phyloP scores from a whole-genome alignment of 1,140 invertebrate genomes.

The Battus philenor region DNA sequence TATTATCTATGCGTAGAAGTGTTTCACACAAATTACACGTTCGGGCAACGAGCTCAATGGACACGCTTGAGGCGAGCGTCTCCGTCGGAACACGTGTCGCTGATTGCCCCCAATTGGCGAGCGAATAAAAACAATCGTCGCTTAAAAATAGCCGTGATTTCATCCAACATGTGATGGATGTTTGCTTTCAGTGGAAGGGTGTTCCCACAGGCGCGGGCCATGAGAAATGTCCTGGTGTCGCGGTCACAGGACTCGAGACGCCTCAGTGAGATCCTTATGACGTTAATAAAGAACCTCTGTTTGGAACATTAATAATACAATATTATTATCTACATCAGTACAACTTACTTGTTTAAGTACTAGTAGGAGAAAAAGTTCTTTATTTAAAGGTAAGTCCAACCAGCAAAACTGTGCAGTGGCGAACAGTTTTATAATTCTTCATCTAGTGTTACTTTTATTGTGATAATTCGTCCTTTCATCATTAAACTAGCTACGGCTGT shows the following conservation, averaged over 20 bases:
- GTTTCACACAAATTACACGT: slow-evolving; percentile 23
- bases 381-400: too few species aligned
- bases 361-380: too few species aligned
- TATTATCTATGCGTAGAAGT: background rate
- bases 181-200: slow-evolving; percentile 49
- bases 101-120: slow-evolving; percentile 74
- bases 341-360: too few species aligned
- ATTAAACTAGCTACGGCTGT: too few species aligned
- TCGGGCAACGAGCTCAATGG: slow-evolving; percentile 56
- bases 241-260: slow-evolving; percentile 52
- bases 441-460: too few species aligned
- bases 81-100: slow-evolving; percentile 66
- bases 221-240: slow-evolving; percentile 57
- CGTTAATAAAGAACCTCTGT: slow-evolving; percentile 31
- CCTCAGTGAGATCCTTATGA: slow-evolving; percentile 46
- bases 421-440: too few species aligned
- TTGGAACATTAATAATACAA: slow-evolving; percentile 2
- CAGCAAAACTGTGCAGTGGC: too few species aligned
- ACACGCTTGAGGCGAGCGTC: slow-evolving; percentile 55
- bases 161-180: slow-evolving; percentile 70
- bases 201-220: slow-evolving; percentile 55
- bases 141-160: slow-evolving; percentile 75
- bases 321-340: too few species aligned
- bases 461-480: too few species aligned
- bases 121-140: slow-evolving; percentile 74